These are phyloP conservation scores for Menura novaehollandiae DNA, from an alignment of 2,113 vertebrate genomes.

Conservation along the genomic window DNA sequence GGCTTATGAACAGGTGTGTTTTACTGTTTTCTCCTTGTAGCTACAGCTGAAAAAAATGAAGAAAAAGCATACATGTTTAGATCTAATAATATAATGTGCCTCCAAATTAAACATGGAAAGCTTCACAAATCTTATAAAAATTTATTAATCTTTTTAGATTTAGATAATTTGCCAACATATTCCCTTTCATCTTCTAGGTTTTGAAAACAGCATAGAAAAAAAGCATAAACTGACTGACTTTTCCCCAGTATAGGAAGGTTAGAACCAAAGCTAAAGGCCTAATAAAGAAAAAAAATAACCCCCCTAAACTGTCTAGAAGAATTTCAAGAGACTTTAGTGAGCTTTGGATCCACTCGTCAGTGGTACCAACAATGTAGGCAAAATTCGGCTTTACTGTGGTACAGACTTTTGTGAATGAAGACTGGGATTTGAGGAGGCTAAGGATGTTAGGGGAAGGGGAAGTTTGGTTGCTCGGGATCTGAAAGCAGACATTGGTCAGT, in stretches of 20 bases:
- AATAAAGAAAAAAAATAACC: background rate
- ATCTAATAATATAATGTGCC: background rate
- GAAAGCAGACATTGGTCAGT: background rate
- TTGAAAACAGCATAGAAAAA: background rate
- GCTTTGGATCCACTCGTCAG: background rate
- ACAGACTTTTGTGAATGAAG: background rate
- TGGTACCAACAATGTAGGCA: background rate
- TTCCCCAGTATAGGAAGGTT: background rate
- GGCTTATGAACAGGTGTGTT: background rate
- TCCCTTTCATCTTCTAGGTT: background rate
- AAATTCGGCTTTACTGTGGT: background rate
- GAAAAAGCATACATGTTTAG: background rate
- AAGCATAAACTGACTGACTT: background rate
- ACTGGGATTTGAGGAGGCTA: background rate
- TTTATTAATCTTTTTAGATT: background rate
- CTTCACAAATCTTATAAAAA: background rate
- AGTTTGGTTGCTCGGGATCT: background rate
- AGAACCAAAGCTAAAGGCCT: background rate
- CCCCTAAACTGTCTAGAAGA: background rate
- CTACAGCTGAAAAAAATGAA: background rate
- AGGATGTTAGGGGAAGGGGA: background rate
- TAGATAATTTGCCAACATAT: background rate
- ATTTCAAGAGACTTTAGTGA: background rate
- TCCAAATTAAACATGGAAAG: background rate
- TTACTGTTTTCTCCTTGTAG: background rate